These are phyloP conservation scores for Heterocephalus glaber DNA, from an alignment of 2,113 vertebrate genomes.

Conservation along the genomic window DNA sequence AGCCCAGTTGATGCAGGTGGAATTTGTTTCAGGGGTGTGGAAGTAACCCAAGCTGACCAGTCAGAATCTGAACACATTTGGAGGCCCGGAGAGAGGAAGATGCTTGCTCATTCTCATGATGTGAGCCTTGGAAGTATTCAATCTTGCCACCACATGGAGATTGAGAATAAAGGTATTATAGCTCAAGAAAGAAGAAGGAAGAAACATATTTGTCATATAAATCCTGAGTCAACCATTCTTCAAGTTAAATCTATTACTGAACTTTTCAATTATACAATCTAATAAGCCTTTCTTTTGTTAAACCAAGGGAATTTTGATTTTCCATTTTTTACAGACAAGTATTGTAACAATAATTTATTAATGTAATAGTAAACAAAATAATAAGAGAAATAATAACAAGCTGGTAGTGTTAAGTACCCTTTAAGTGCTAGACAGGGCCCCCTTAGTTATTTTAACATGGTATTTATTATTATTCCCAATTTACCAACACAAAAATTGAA, in stretches of 20 bases:
- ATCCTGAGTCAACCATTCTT: not conserved
- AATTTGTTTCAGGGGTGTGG: not conserved
- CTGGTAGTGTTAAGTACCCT: not conserved
- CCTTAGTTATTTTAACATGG: conserved; percentile 5
- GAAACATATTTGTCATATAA: not conserved
- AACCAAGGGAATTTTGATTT: not conserved
- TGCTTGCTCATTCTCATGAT: not conserved
- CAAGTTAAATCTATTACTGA: not conserved
- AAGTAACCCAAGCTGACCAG: not conserved
- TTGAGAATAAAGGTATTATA: not conserved
- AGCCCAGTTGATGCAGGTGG: not conserved
- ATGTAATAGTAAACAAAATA: not conserved
- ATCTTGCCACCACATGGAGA: not conserved
- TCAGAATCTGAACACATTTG: not conserved
- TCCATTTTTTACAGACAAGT: not conserved
- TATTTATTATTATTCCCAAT: not conserved
- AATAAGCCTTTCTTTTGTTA: not conserved
- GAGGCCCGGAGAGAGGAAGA: not conserved
- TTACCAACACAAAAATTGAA: conserved; percentile 28
- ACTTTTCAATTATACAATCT: not conserved
- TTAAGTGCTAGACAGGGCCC: not conserved
- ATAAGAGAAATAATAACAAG: not conserved
- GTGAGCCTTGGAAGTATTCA: not conserved
- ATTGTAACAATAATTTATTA: conserved; percentile 17
- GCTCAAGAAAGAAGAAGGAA: not conserved